Percentiles rank a stretch among this genome's conserved stretches.
These are phyloP conservation scores for Sphaerodactylus townsendi DNA, from an alignment of 2,113 vertebrate genomes.

Conservation along the genomic window DNA sequence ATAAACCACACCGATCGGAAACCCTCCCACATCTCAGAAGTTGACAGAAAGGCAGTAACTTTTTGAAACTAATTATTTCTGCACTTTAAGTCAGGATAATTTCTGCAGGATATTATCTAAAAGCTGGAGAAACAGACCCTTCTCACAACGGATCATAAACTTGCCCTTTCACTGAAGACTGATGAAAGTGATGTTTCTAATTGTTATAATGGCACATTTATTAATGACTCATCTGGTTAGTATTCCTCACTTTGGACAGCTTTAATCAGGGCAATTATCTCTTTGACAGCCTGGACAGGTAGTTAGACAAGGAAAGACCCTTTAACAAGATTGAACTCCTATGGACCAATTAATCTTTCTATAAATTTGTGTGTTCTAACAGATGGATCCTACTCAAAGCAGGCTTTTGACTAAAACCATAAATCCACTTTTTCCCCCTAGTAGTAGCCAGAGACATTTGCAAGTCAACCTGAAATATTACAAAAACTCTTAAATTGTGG, in stretches of 20 bases:
- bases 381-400: conserved; percentile 46
- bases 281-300: conserved; percentile 33
- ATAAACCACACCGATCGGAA: neutral
- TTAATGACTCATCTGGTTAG: conserved; percentile 49
- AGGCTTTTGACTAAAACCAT: conserved; percentile 48
- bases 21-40: neutral
- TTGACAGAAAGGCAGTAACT: neutral
- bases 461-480: conserved; percentile 41
- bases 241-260: conserved; percentile 52
- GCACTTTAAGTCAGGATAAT: neutral
- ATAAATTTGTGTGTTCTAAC: conserved; percentile 41
- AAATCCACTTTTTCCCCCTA: conserved; percentile 56
- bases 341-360: conserved; percentile 46
- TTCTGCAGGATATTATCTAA: conserved; percentile 41
- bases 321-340: conserved; percentile 46
- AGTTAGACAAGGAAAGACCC: conserved; percentile 45
- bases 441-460: conserved; percentile 44
- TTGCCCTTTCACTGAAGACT: conserved; percentile 42
- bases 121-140: conserved; percentile 29
- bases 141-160: conserved; percentile 53
- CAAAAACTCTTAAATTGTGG: conserved; percentile 12
- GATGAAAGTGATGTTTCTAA: conserved; percentile 50
- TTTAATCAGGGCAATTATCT: conserved; percentile 46
- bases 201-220: conserved; percentile 42
- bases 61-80: neutral